Base-by-base conservation (phyloP, 2,797 vertebrate genomes). In the Chiroxiphia lanceolata region DNA sequence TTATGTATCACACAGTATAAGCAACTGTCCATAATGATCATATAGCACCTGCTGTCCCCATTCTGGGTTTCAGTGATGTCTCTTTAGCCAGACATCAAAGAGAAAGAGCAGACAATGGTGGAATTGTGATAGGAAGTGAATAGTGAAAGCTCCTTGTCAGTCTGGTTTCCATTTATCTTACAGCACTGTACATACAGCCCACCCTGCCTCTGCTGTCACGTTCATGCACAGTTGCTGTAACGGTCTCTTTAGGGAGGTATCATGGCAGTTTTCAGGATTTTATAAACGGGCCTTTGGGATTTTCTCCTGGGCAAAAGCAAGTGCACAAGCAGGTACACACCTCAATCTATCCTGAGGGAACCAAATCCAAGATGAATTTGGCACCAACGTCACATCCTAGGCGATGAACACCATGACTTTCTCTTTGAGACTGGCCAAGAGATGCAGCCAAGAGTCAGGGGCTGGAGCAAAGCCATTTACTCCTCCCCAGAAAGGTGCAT, bases 31-130 rank as follows among this genome's bases (percentile, higher is more conserved):
- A 33, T 87, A 95, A 95, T 27, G 88, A 89, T 82, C 3, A 0
- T n/a, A 83, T 4, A 94, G 93, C 96, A 95, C 94, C 95, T 94
- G 95, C 95, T 84, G 80, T 91, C 87, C 90, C 85, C 87, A 94
- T 93, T 94, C 91, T 89, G 80, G 16, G 74, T 86, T 95, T 96
- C 94, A 95, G 80, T 72, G 83, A 94, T 72, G 80, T 72, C 85
- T 95, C 59, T 95, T 81, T 84, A 90, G 84, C 91, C 85, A 94
- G 85, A 96, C 95, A 94, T 97, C 95, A 96, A 97, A 96, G 93
- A 79, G 90, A 94, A 94, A 56, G 59, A 90, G 70, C 67, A 96
- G 77, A 97, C 95, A 96, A 97, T 94, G 91, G 89, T 74, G 57
- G 95, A 93, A 96, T 94, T 96, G 95, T 97, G 90, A 93, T 87